Conservation (phyloP, 1,140 invertebrate genomes). For the Conus ventricosus region DNA sequence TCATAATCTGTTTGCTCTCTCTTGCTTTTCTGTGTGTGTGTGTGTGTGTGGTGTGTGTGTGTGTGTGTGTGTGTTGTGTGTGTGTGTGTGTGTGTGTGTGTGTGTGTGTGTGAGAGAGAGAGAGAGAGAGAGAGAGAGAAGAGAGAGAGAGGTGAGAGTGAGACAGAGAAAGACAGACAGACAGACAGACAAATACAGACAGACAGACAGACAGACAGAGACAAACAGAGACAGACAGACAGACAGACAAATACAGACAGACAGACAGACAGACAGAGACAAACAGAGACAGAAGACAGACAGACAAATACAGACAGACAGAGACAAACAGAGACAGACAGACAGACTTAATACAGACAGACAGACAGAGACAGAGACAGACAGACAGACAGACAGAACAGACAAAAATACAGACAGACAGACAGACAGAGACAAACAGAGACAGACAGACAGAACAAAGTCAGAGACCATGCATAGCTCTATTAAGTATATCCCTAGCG, state of each 20-base stretch:
- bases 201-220: neutral
- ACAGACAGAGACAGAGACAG: neutral
- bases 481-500: too few species aligned
- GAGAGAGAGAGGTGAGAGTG: neutral
- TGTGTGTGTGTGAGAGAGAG: neutral
- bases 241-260: too few species aligned
- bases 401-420: too few species aligned
- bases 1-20: too few species aligned
- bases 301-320: neutral
- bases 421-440: neutral
- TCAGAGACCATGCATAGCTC: too few species aligned
- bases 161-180: neutral
- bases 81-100: too few species aligned
- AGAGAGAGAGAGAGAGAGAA: neutral
- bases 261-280: neutral
- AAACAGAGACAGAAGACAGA: neutral
- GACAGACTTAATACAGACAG: too few species aligned
- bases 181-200: neutral
- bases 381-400: neutral
- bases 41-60: too few species aligned
- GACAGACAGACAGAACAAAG: neutral
- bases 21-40: too few species aligned
- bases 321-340: neutral
- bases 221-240: neutral
- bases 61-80: too few species aligned